Evolutionary conservation across 1,140 invertebrate genomes (phyloP), one percentile per base, ranked within the genome.

Genomic region (Dermatophagoides farinae): DNA sequence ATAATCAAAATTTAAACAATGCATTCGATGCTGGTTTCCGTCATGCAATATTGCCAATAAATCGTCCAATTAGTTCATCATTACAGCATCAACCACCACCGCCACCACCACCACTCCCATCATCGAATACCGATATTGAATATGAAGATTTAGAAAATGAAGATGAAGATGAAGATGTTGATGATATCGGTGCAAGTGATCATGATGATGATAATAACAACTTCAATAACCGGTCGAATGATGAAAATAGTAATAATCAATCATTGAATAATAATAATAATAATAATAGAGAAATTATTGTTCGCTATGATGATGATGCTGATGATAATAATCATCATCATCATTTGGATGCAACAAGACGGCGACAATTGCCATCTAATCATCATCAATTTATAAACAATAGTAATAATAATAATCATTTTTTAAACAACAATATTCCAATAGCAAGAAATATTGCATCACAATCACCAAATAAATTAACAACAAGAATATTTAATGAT

Each of bases 101-200:
- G 53, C 14, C 31, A 23, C 10, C 18, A 22, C 10, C 8, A 54
- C 8, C 9, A 38, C 52, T 31, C 18, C 18, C 50, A 20, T 9
- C 10, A 22, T n/a, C 23, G 22, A 55, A 55, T 44, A 25, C 25
- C 23, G 53, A 55, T 40, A 55, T 55, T 14, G 53, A 55, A 44
- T 55, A 55, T 25, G 53, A 55, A 44, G 53, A 55, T 41, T 14
- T 55, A 20, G 31, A 25, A 39, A 53, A 53, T 53, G 51, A 53
- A 4, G 31, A 55, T n/a, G 23, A 55, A 1, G 25, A 11, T 14
- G 53, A 55, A 44, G 53, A 55, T 18, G 23, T 23, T 25, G 53
- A 55, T 14, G 18, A 55, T 25, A 55, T 11, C 14, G 25, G n/a
- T 38, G 51, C 51, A 1, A 14, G n/a, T 55, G 53, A 55, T 14